Evolutionary conservation across 2,888 invertebrate genomes (phyloP).

Genomic region (Candidula unifasciata): DNA sequence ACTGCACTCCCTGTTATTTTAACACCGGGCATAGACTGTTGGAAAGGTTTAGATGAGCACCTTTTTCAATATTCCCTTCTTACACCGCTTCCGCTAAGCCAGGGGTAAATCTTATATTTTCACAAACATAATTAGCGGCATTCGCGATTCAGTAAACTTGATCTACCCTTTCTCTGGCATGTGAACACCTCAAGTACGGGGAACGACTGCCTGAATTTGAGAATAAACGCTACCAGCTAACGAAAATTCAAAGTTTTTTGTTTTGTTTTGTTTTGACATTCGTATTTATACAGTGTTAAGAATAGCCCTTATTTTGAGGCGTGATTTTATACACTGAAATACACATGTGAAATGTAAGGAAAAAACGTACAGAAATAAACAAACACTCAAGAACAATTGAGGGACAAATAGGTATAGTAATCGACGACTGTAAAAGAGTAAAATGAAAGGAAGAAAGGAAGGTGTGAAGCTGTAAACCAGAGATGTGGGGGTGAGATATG

Average conservation of each 20-base stretch:
- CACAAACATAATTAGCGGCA: constrained; percentile 31
- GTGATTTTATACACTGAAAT: constrained; percentile 14
- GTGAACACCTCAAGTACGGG: not conserved
- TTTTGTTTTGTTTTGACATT: constrained; percentile 26
- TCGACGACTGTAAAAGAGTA: not conserved
- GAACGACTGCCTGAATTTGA: constrained; percentile 23
- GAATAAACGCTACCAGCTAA: constrained; percentile 9
- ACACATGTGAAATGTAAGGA: not conserved
- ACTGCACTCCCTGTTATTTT: constrained; percentile 19
- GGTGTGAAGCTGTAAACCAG: constrained; percentile 8
- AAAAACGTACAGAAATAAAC: not conserved
- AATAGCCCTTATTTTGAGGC: constrained; percentile 1
- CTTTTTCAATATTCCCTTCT: constrained; percentile 7
- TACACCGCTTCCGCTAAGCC: not conserved
- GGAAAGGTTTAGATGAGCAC: not conserved
- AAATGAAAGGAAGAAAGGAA: constrained; percentile 3
- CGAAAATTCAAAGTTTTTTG: too few species aligned
- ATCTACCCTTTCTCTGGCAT: not conserved
- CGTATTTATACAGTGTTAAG: constrained; percentile 16
- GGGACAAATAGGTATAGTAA: constrained; percentile 2
- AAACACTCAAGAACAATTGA: not conserved
- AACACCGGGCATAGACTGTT: not conserved
- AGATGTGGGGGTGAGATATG: not conserved
- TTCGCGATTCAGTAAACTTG: constrained; percentile 11
- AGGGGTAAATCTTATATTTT: not conserved